Evolutionary conservation across 2,797 vertebrate genomes (phyloP).

Genomic region (Arvicola amphibius): DNA sequence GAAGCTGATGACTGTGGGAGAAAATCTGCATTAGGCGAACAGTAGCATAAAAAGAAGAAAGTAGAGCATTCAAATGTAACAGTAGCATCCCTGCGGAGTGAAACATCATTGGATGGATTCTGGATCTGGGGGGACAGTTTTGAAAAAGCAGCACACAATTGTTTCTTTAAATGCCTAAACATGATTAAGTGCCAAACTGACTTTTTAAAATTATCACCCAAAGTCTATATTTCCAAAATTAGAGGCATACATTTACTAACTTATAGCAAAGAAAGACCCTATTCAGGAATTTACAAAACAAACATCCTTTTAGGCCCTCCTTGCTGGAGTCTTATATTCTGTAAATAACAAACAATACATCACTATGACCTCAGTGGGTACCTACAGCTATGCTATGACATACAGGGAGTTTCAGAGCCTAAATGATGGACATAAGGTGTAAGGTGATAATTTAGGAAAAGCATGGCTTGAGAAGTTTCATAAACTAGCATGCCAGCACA

Average conservation of each 20-base stretch:
- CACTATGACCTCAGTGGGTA: neutral
- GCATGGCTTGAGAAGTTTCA: neutral
- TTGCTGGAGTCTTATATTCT: neutral
- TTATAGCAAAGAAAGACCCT: neutral
- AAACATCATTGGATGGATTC: neutral
- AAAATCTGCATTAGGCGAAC: neutral
- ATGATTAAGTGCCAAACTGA: neutral
- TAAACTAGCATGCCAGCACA: neutral
- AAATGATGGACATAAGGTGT: neutral
- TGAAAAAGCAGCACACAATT: slow-evolving; percentile 18
- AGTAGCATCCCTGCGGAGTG: neutral
- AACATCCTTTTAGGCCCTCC: neutral
- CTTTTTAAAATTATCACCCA: slow-evolving; percentile 23
- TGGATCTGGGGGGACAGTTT: neutral
- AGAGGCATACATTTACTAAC: neutral
- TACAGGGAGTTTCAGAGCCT: neutral
- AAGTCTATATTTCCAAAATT: neutral
- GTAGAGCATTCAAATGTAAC: neutral
- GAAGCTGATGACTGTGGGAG: neutral
- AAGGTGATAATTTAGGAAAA: neutral
- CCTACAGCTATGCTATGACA: neutral
- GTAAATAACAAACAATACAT: neutral
- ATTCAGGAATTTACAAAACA: neutral
- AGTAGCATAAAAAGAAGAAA: neutral
- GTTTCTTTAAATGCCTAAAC: slow-evolving; percentile 45